Conservation (phyloP, 2,797 vertebrate species). For the Vespertilio murinus region DNA sequence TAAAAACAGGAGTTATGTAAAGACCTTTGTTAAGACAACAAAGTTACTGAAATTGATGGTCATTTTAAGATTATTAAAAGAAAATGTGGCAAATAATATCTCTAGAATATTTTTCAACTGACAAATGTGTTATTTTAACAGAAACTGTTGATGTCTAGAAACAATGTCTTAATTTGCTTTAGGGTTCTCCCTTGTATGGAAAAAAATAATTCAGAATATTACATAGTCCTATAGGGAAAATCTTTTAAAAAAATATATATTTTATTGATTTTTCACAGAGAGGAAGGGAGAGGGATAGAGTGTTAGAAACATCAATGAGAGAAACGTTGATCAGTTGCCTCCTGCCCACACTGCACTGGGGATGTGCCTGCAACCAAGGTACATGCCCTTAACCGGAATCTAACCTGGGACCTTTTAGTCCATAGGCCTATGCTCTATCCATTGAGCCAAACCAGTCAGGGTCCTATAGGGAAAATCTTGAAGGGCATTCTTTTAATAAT, state of each 20-base stretch:
- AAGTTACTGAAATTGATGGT: constrained; percentile 28
- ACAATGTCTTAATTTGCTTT: background rate
- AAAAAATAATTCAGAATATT: background rate
- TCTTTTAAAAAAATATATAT: background rate
- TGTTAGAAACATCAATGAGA: too few relatives aligned
- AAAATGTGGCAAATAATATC: background rate
- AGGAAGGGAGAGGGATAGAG: too few relatives aligned
- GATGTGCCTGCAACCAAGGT: too few relatives aligned
- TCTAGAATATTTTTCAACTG: constrained; percentile 23
- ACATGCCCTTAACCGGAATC: too few relatives aligned
- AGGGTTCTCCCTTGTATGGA: background rate
- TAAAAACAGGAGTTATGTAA: background rate
- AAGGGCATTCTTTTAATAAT: background rate
- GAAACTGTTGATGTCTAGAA: constrained; percentile 19
- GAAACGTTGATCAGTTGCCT: too few relatives aligned
- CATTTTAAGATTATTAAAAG: background rate
- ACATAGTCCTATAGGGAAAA: background rate
- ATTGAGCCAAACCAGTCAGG: too few relatives aligned
- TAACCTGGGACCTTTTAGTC: too few relatives aligned
- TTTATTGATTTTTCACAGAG: too few relatives aligned
- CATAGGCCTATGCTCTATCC: too few relatives aligned
- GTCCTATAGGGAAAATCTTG: background rate
- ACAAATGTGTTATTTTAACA: constrained; percentile 19
- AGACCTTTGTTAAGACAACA: constrained; percentile 26
- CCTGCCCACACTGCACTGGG: too few relatives aligned